Percentiles rank a stretch among this genome's conserved stretches.
Conservation (phyloP, 2,797 vertebrate species). For the Bradypus variegatus region DNA sequence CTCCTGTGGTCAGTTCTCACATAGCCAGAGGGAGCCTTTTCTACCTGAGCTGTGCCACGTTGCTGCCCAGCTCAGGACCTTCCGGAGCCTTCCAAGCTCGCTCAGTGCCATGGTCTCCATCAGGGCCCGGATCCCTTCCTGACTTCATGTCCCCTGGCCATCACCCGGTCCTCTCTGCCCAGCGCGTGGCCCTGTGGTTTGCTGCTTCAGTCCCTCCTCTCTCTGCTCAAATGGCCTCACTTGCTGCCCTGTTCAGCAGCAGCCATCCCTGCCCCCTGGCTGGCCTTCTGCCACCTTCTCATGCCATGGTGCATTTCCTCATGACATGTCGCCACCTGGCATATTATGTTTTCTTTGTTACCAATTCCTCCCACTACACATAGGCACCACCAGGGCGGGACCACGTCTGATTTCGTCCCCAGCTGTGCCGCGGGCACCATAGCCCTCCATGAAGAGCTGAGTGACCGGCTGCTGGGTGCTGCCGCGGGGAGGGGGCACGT, state of each 20-base stretch:
- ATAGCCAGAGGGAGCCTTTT: no score
- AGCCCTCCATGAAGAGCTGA: background rate
- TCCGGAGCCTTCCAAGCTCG: background rate
- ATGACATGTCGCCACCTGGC: background rate
- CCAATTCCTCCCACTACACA: background rate
- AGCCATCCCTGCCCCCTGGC: no score
- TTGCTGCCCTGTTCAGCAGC: background rate
- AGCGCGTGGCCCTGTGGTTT: background rate
- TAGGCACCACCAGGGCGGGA: background rate
- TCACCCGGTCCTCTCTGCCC: background rate
- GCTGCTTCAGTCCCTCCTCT: no score
- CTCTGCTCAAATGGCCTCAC: background rate
- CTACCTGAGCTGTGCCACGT: background rate
- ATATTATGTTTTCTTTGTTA: background rate
- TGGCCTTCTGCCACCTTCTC: rapidly evolving
- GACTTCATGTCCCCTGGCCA: rapidly evolving
- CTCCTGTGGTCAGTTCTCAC: no score
- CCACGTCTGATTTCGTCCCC: background rate
- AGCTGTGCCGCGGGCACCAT: background rate
- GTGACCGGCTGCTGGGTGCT: background rate
- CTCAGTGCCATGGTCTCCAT: no score
- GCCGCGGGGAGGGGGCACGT: background rate
- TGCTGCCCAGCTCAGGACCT: background rate
- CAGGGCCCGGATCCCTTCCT: background rate
- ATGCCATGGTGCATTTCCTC: background rate